Conservation (phyloP, 1,140 invertebrate species). For the Euura lappo region DNA sequence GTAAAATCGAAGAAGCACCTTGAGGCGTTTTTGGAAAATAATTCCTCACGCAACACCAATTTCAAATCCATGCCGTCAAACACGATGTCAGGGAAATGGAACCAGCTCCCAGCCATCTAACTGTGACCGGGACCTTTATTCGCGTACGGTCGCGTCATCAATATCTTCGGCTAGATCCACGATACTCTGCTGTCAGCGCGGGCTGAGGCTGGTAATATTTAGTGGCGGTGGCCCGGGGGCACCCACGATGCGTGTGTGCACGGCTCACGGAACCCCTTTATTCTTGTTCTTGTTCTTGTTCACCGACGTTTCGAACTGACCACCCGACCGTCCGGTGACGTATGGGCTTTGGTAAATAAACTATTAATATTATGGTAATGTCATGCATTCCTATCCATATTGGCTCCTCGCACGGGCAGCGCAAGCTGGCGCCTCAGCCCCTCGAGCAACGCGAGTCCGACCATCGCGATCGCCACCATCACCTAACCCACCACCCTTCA, state of each 20-base stretch:
- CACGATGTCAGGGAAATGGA: no score
- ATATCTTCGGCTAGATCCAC: conserved; percentile 46
- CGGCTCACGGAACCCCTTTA: no score
- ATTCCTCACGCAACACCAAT: neutral
- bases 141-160: conserved; percentile 48
- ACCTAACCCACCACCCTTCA: conserved; percentile 2
- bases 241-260: conserved; percentile 16
- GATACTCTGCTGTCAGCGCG: conserved; percentile 42
- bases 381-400: conserved; percentile 61
- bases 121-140: no score
- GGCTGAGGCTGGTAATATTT: conserved; percentile 52
- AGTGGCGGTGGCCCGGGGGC: conserved; percentile 54
- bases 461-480: conserved; percentile 14
- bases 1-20: no score
- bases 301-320: neutral
- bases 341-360: conserved; percentile 60
- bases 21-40: neutral
- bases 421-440: conserved; percentile 31
- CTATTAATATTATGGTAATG: conserved; percentile 62
- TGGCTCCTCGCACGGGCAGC: conserved; percentile 50
- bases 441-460: conserved; percentile 9
- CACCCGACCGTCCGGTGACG: conserved; percentile 42
- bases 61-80: neutral
- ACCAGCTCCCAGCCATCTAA: no score
- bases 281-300: neutral